Base-by-base conservation (phyloP, 1,140 invertebrate genomes). In the Drosophila obscura region DNA sequence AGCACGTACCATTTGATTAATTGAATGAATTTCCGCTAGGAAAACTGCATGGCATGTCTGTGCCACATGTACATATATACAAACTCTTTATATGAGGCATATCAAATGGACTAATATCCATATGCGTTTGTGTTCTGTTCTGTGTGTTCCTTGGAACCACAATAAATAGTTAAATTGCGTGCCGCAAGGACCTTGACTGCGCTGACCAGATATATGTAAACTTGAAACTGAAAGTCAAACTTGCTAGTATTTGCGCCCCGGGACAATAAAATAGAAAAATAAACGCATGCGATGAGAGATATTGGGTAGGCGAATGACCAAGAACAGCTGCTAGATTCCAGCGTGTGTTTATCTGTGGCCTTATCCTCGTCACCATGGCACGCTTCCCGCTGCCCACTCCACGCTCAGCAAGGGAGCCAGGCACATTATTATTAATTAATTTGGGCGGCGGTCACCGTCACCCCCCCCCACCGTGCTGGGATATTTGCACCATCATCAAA, bases 401-500 rank as follows among this genome's bases (percentile, higher is more conserved):
- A 24, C 26, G 55, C 26, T 26, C 19, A 13, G 46, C 22, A 24
- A 49, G 46, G 16, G 19, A 11, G 43, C 44, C 43, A 57, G n/a
- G 53, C 74, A 83, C 82, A 87, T 87, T 88, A 87, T 83, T 87
- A 80, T 88, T 89, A 87, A 87, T 87, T 87, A 87, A 88, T 87
- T 87, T 85, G 69, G 59, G 57, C 55, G 59, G 57, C 51, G 52
- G 35, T 4, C 71, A 69, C 65, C 22, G 22, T 24, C 22, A 24
- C 22, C 22, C 22, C 22, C n/a, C 67, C 71, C 74, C 73, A 71
- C 72, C 35, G 59, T 69, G 22, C 48, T 28, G 41, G 69, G 57
- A 53, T 56, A 57, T 28, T 50, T 49, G 48, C 41, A 31, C 39
- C 58, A 61, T 67, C 39, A 66, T 72, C 68, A 57, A 65, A 74